Base-by-base conservation (phyloP, 2,113 vertebrate species). In the Laticauda colubrina region DNA sequence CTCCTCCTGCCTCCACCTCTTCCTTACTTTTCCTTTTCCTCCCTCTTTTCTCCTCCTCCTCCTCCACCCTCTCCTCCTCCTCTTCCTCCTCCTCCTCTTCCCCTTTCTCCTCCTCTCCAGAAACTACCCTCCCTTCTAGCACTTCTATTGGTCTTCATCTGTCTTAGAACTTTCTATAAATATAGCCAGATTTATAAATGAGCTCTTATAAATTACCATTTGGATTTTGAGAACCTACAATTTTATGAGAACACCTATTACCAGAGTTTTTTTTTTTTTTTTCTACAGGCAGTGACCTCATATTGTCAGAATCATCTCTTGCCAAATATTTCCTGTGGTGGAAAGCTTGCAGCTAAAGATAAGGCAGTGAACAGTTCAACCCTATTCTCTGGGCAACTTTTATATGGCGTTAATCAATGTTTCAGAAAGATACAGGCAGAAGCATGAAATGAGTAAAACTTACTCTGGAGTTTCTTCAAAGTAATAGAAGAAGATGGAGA, bases 381-480 rank as follows among this genome's bases (percentile, higher is more conserved):
- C 26, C 10, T 45, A 89, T 89, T 89, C 29, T 69, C 12, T 1
- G 11, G 34, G 54, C 53, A 51, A 61, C 43, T 61, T 89, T 89
- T 48, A 85, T 57, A 56, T n/a, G 61, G 91, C 87, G 53, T 93
- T 94, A 96, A 48, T 61, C 96, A 92, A 96, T 97, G 94, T 95
- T 97, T 96, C 93, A 75, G 94, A 93, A 85, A 97, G 96, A 97
- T 97, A 97, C 51, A 93, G 91, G 93, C 95, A 96, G 95, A 95
- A 95, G 59, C 92, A 89, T 92, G 94, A 94, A 90, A 90, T 95
- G 95, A 92, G 95, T 51, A 51, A 86, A 61, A 43, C 85, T 96
- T 88, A 90, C 54, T 90, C 59, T 15, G 88, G 69, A 94, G 89
- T 95, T 96, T 95, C 95, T 95, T 95, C 93, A 93, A 56, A 94